phyloP scores from a whole-genome alignment of 64 coral and sea anemone genomes.

The Dendronephthya gigantea region DNA sequence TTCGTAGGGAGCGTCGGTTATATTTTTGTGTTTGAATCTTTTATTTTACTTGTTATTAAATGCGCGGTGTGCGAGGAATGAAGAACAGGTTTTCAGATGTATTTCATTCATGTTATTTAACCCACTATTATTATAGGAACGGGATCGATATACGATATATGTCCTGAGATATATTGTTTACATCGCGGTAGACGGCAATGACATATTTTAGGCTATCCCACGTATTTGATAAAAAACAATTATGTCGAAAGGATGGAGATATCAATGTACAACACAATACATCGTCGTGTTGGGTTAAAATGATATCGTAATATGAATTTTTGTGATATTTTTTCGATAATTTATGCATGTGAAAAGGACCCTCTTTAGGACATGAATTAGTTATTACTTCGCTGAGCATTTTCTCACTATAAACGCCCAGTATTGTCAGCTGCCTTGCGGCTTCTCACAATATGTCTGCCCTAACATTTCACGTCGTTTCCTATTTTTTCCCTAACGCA shows the following conservation, averaged over 20 bases:
- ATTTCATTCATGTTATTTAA: background rate
- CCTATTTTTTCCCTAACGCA: background rate
- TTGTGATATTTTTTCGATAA: slow-evolving; percentile 16
- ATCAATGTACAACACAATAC: background rate
- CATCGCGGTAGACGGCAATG: background rate
- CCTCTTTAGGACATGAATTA: background rate
- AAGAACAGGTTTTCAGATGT: background rate
- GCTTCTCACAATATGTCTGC: background rate
- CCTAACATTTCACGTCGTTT: too few relatives aligned
- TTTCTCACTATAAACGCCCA: slow-evolving; percentile 10
- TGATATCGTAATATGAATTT: background rate
- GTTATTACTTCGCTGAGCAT: slow-evolving; percentile 12
- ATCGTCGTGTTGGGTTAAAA: background rate
- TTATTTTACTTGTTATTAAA: background rate
- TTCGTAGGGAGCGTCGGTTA: background rate
- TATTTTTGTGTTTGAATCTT: background rate
- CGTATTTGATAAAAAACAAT: too few relatives aligned
- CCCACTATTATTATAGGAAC: background rate
- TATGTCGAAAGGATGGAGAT: too few relatives aligned
- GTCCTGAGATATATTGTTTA: background rate
- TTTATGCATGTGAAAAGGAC: slow-evolving; percentile 21
- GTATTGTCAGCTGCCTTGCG: background rate
- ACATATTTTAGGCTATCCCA: background rate
- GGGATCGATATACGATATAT: background rate
- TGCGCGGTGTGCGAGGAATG: background rate